Base-by-base conservation (phyloP, 2,113 vertebrate genomes). In the Bos javanicus region DNA sequence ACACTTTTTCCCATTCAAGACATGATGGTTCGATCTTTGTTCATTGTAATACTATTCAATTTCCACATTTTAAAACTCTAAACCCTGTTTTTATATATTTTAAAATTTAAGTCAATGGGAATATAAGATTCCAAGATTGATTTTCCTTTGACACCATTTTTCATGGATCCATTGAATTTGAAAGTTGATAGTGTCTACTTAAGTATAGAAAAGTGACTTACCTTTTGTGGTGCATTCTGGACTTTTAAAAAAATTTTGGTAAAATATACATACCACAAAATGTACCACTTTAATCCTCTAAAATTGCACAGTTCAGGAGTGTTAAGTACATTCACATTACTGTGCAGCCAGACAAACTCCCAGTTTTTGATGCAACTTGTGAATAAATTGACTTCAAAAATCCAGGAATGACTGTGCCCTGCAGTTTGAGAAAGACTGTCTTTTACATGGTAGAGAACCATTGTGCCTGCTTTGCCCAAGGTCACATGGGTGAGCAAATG, bases 121-220 rank as follows among this genome's bases (percentile, higher is more conserved):
- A 94, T 92, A 54, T 88, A 84, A 85, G 13, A 87, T 30, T 90
- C 39, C 36, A 74, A 57, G 81, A 74, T 54, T 59, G 43, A 14
- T 92, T 97, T 96, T 92, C 48, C 92, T 60, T 96, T 92, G 88
- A 87, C 36, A 74, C 7, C 43, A 26, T 23, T 90, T 82, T 95
- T 85, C 43, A 85, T 57, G 43, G 36, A 81, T 92, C 39, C 30
- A 17, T 81, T 98, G 83, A 90, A 84, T 84, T 90, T 92, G 52
- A 91, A 97, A 95, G 90, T 74, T 54, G 39, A 89, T 39, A 48
- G 19, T 1, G 1, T 76, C 43, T 46, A 36, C 52, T 60, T 17
- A 28, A 85, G 48, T 57, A 15, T 33, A 87, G 54, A 83, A 83
- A 94, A 86, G 54, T 89, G 26, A 82, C 43, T 84, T 48, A 71